A percentile compares a stretch with the other conserved stretches of the same genome.
Evolutionary conservation across 2,113 vertebrate species (phyloP).

Genomic region (Astatotilapia flaviijosephi): DNA sequence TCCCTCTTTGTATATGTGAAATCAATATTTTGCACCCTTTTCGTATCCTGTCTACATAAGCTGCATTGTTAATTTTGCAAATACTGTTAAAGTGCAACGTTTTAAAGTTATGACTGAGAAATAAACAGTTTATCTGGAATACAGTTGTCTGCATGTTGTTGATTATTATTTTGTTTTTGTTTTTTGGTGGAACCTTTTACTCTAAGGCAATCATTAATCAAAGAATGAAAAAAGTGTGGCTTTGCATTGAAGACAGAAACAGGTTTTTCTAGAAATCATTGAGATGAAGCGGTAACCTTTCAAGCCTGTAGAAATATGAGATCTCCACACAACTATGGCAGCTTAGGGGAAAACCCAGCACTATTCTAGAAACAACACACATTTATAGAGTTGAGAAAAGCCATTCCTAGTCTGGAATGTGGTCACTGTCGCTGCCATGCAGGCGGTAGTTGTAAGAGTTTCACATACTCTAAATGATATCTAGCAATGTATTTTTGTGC

Average conservation of each 20-base stretch:
- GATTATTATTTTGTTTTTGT: neutral
- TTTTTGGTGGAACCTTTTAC: neutral
- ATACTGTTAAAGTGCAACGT: neutral
- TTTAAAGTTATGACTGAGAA: neutral
- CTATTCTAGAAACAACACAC: neutral
- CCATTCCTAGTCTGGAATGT: neutral
- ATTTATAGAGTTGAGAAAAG: neutral
- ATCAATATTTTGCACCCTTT: neutral
- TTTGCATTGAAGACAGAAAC: neutral
- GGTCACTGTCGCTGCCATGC: neutral
- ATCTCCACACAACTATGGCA: rapidly evolving
- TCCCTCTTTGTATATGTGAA: neutral
- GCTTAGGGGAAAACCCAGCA: neutral
- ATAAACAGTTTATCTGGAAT: neutral
- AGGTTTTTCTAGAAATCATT: neutral
- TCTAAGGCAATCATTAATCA: neutral
- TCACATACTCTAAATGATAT: neutral
- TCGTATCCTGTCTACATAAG: neutral
- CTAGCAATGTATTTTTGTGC: neutral
- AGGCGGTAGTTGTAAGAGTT: neutral
- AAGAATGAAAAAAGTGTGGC: neutral
- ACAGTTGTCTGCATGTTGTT: neutral
- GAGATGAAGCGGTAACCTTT: neutral
- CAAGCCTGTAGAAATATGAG: neutral
- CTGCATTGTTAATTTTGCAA: neutral